These are phyloP conservation scores for Perca flavescens DNA, from an alignment of 2,113 vertebrate species.

Conservation along the genomic window DNA sequence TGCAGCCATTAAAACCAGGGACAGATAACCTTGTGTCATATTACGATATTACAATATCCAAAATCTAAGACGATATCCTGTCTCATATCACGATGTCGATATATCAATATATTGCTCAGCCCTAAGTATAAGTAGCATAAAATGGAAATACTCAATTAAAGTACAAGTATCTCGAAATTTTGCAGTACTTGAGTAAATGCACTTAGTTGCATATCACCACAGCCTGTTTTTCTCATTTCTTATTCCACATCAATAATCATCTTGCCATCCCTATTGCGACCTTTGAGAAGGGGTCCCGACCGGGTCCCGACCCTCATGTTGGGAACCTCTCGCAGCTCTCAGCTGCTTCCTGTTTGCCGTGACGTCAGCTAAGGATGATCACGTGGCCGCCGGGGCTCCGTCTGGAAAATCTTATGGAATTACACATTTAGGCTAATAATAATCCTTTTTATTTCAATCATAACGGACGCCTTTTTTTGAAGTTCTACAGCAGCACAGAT, in stretches of 20 bases:
- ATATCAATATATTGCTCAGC: too few species aligned
- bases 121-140: neutral
- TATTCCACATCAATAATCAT: neutral
- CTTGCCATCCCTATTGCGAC: neutral
- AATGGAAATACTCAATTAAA: neutral
- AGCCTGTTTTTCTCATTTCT: neutral
- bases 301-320: neutral
- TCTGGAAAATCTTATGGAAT: conserved; percentile 59
- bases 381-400: conserved; percentile 22
- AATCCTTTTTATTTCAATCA: neutral
- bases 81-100: too few species aligned
- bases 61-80: too few species aligned
- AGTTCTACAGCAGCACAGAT: conserved; percentile 2
- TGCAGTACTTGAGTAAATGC: neutral
- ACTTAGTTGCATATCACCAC: neutral
- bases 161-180: too few species aligned
- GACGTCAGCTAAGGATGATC: conserved; percentile 41
- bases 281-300: neutral
- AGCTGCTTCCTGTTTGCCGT: conserved; percentile 37
- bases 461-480: neutral
- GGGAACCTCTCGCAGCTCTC: neutral
- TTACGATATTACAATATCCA: too few species aligned
- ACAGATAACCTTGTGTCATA: too few species aligned
- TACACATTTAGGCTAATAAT: conserved; percentile 18
- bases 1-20: too few species aligned